phyloP scores from a whole-genome alignment of 2,888 invertebrate species.

The Volucella inflata region DNA sequence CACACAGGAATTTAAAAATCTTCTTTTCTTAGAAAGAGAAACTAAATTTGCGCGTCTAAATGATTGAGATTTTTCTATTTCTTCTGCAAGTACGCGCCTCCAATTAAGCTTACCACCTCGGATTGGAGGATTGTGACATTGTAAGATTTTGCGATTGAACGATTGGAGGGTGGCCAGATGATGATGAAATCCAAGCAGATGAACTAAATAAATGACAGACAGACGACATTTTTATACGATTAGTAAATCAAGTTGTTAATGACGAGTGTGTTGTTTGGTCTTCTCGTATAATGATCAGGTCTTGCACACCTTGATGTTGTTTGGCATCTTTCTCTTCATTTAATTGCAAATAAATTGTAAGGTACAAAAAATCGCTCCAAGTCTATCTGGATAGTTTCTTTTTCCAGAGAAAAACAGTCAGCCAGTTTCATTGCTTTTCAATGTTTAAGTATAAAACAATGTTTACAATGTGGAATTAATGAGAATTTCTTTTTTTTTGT shows the following conservation, averaged over 20 bases:
- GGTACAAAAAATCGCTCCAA: constrained; percentile 27
- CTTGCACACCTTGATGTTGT: constrained; percentile 32
- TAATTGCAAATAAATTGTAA: constrained; percentile 53
- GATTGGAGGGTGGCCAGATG: constrained; percentile 8
- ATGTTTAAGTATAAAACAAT: background rate
- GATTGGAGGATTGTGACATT: constrained; percentile 15
- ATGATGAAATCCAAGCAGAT: constrained; percentile 67
- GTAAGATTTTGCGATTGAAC: constrained; percentile 5
- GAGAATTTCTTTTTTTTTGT: background rate
- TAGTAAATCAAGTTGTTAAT: constrained; percentile 82
- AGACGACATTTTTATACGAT: constrained; percentile 79
- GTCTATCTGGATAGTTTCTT: constrained; percentile 24
- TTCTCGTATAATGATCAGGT: background rate
- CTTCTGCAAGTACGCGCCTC: constrained; percentile 9
- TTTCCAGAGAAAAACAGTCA: background rate
- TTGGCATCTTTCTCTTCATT: constrained; percentile 65
- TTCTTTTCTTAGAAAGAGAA: constrained; percentile 73
- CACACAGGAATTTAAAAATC: constrained; percentile 55
- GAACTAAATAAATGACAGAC: constrained; percentile 60
- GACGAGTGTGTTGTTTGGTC: constrained; percentile 64
- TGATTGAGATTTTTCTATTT: constrained; percentile 42
- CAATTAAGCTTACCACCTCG: background rate
- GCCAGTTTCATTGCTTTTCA: constrained; percentile 2
- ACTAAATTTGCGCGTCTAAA: constrained; percentile 41
- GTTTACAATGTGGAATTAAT: background rate